A percentile compares a stretch with the other conserved stretches of the same genome.
These are phyloP conservation scores for Eurytoma adleriae DNA, from an alignment of 2,888 invertebrate genomes.

Conservation along the genomic window DNA sequence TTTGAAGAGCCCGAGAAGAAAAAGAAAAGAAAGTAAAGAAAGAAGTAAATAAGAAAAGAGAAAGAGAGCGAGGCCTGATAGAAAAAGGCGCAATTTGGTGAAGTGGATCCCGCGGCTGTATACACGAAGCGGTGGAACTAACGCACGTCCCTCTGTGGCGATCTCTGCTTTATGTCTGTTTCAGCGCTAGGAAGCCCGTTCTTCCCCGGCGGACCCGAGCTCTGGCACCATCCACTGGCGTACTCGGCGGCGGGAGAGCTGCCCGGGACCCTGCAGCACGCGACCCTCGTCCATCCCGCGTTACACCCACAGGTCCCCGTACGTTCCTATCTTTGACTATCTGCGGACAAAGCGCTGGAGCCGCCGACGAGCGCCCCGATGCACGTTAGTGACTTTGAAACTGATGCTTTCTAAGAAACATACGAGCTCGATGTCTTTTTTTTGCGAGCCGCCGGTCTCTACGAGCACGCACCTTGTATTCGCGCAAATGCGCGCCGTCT, in stretches of 20 bases:
- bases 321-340: constrained; percentile 98
- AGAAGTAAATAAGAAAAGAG: background rate
- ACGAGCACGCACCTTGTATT: background rate
- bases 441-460: background rate
- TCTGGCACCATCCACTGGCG: constrained; percentile 95
- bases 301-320: constrained; percentile 98
- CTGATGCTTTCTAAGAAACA: constrained; percentile 48
- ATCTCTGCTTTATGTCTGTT: constrained; percentile 64
- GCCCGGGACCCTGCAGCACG: constrained; percentile 90
- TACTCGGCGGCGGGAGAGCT: constrained; percentile 89
- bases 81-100: background rate
- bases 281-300: constrained; percentile 96
- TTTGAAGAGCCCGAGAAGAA: background rate
- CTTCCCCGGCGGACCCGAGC: constrained; percentile 95
- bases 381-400: constrained; percentile 76
- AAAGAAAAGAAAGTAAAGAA: background rate
- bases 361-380: constrained; percentile 79
- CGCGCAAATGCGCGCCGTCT: background rate
- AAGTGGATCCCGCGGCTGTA: background rate
- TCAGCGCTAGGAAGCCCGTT: constrained; percentile 96
- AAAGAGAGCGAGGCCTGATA: background rate
- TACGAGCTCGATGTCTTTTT: background rate
- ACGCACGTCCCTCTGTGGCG: constrained; percentile 21
- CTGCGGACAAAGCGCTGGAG: constrained; percentile 87
- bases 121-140: constrained; percentile 2